A percentile compares a stretch with the other conserved stretches of the same genome.
Conservation (phyloP, 2,888 invertebrate species). For the Emmelina monodactyla region DNA sequence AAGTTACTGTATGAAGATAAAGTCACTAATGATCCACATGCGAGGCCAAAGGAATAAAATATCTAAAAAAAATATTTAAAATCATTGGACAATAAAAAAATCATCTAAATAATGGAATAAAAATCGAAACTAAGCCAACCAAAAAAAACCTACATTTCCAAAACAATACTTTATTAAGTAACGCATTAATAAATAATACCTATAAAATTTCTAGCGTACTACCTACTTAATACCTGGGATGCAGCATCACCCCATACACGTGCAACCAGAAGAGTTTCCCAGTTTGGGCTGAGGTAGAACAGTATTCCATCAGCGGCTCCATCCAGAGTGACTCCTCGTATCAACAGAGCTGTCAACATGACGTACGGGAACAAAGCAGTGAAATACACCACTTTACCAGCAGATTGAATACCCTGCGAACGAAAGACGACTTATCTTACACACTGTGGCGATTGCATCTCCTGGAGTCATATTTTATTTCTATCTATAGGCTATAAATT, state of each 20-base stretch:
- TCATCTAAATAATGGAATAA: too few species aligned
- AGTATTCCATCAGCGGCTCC: conserved; percentile 76
- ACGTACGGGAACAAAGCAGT: conserved; percentile 77
- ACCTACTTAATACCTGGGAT: conserved; percentile 73
- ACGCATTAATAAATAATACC: too few species aligned
- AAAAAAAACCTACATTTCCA: too few species aligned
- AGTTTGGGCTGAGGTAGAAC: conserved; percentile 78
- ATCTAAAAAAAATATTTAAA: conserved; percentile 65
- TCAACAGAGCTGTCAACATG: conserved; percentile 70
- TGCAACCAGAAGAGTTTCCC: conserved; percentile 70
- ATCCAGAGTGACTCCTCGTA: conserved; percentile 69
- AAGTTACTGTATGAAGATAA: conserved; percentile 79
- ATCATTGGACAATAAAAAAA: too few species aligned
- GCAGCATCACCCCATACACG: conserved; percentile 85
- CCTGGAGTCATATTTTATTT: too few species aligned
- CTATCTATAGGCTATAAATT: too few species aligned
- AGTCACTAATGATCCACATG: conserved; percentile 76
- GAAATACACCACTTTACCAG: conserved; percentile 85
- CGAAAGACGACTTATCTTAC: not conserved
- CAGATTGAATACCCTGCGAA: conserved; percentile 79
- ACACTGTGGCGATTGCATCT: not conserved
- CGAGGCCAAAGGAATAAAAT: conserved; percentile 84
- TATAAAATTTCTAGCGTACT: too few species aligned
- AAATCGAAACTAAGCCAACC: too few species aligned
- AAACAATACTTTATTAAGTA: too few species aligned